Percentiles rank a stretch among this genome's conserved stretches.
phyloP scores from a whole-genome alignment of 2,113 vertebrate genomes.

The Marmota monax region DNA sequence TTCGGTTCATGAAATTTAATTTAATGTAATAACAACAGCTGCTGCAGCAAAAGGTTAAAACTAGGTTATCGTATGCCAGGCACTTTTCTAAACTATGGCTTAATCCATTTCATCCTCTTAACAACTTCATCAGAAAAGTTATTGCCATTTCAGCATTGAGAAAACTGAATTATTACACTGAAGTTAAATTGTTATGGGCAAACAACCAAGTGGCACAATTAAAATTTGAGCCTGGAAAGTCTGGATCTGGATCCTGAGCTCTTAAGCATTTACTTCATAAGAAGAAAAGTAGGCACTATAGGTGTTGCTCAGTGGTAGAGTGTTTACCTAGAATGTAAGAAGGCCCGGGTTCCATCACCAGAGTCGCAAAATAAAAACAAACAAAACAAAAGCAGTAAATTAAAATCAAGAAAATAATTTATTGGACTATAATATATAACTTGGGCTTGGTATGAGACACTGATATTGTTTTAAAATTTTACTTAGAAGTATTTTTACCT shows the following conservation, averaged over 20 bases:
- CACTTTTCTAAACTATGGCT: constrained; percentile 37
- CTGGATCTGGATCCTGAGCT: constrained; percentile 18
- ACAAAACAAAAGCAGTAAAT: background rate
- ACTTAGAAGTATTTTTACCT: constrained; percentile 40
- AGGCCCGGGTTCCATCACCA: background rate
- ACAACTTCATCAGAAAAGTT: background rate
- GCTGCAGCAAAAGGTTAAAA: background rate
- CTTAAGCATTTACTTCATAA: constrained; percentile 42
- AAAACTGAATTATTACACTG: constrained; percentile 20
- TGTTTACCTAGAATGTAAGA: background rate
- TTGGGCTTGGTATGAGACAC: background rate
- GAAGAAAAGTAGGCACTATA: constrained; percentile 1
- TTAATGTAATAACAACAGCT: constrained; percentile 14
- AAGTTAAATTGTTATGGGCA: constrained; percentile 11
- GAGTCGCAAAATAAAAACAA: no score
- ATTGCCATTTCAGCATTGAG: constrained; percentile 33
- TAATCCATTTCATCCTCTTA: constrained; percentile 6
- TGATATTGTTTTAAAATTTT: background rate
- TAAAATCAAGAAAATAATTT: constrained; percentile 15
- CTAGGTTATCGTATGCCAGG: background rate
- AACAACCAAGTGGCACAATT: background rate
- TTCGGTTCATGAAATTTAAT: constrained; percentile 37
- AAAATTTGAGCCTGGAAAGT: constrained; percentile 37
- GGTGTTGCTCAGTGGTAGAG: background rate
- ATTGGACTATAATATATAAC: background rate